Percentiles rank a stretch among this genome's conserved stretches.
These are phyloP conservation scores for Gymnodraco acuticeps DNA, from an alignment of 2,797 vertebrate species.

Conservation along the genomic window DNA sequence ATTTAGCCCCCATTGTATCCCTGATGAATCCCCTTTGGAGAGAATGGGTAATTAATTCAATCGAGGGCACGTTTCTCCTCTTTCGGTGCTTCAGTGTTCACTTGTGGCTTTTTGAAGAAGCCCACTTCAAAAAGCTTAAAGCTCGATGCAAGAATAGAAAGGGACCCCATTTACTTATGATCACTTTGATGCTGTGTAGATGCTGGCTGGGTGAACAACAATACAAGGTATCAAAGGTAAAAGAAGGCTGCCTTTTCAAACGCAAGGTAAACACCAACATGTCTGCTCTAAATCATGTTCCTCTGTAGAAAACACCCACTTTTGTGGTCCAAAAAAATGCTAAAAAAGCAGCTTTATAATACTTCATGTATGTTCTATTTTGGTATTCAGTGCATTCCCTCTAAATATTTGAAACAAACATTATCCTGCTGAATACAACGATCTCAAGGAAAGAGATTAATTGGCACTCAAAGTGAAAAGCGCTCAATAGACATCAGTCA, in stretches of 20 bases:
- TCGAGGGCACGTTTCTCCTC: conserved; percentile 31
- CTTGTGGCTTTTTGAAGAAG: conserved; percentile 31
- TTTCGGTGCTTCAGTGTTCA: conserved; percentile 23
- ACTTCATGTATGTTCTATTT: background rate
- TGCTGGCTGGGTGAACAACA: conserved; percentile 12
- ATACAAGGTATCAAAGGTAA: conserved; percentile 23
- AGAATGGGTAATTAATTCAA: conserved; percentile 76
- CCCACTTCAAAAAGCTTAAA: conserved; percentile 39
- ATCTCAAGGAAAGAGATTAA: conserved; percentile 1
- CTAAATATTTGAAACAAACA: background rate
- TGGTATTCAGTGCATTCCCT: background rate
- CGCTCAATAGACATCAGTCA: conserved; percentile 47
- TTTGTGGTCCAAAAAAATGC: background rate
- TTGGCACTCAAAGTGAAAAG: conserved; percentile 18
- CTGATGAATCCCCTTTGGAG: conserved; percentile 76
- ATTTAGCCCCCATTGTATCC: conserved; percentile 74
- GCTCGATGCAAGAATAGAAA: conserved; percentile 24
- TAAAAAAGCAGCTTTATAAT: background rate
- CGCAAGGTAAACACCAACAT: conserved; percentile 8
- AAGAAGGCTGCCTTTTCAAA: conserved; percentile 7
- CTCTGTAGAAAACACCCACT: background rate
- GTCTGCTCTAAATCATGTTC: background rate
- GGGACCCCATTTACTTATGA: conserved; percentile 11
- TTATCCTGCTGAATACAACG: conserved; percentile 4
- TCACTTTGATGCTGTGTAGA: conserved; percentile 23